Percentiles rank a stretch among this genome's conserved stretches.
phyloP scores from a whole-genome alignment of 2,888 invertebrate genomes.

The Dorcus hopei region DNA sequence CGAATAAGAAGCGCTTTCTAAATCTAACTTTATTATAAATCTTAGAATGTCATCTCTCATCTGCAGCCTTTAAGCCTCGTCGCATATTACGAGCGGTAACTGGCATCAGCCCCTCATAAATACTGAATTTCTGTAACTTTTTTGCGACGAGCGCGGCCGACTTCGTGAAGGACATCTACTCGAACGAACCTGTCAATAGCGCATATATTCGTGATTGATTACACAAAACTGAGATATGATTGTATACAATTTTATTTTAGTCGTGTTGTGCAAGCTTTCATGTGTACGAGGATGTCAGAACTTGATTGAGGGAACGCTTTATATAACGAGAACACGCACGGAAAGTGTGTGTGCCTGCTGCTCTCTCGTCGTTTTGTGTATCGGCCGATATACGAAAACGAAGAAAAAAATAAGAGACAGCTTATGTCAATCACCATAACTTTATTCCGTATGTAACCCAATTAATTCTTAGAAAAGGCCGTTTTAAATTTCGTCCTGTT shows the following conservation, averaged over 20 bases:
- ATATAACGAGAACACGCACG: no score
- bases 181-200: conserved; percentile 11
- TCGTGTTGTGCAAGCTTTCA: conserved; percentile 11
- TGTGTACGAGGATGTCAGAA: conserved; percentile 1
- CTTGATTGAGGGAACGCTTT: neutral
- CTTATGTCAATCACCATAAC: neutral
- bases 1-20: no score
- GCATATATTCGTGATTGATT: conserved; percentile 12
- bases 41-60: conserved; percentile 11
- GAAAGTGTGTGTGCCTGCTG: no score
- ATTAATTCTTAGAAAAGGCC: no score
- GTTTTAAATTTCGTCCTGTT: no score
- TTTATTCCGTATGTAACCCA: no score
- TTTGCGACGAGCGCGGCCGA: conserved; percentile 6
- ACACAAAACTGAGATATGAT: conserved; percentile 12
- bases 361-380: no score
- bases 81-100: conserved; percentile 16
- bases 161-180: conserved; percentile 15
- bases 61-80: conserved; percentile 4
- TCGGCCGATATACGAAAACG: neutral
- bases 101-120: conserved; percentile 15
- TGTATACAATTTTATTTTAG: conserved; percentile 11
- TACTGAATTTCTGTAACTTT: conserved; percentile 13
- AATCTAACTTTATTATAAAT: conserved; percentile 5
- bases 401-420: neutral